These are phyloP conservation scores for Bombus breviceps DNA, from an alignment of 1,140 invertebrate species.

Conservation along the genomic window DNA sequence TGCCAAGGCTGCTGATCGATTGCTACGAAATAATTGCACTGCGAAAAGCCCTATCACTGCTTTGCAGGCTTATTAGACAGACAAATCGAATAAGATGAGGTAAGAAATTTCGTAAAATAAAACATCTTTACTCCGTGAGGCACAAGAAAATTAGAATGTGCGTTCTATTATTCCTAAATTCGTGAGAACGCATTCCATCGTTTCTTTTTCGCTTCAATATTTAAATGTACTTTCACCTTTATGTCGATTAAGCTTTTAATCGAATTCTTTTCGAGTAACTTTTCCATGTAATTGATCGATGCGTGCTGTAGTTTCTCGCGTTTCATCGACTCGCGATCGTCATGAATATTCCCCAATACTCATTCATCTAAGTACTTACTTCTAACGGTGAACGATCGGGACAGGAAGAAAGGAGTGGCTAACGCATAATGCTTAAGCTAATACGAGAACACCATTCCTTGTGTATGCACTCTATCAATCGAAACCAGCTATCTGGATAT, in stretches of 20 bases:
- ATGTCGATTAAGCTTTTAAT: too few species aligned
- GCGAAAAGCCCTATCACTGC: not conserved
- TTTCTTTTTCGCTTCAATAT: too few species aligned
- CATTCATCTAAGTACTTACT: not conserved
- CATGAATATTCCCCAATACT: too few species aligned
- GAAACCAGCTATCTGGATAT: not conserved
- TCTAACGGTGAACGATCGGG: slow-evolving; percentile 52
- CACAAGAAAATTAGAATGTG: not conserved
- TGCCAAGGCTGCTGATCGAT: slow-evolving; percentile 25
- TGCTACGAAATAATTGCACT: not conserved
- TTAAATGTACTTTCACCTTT: too few species aligned
- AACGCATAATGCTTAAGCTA: slow-evolving; percentile 29
- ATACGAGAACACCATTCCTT: slow-evolving; percentile 19
- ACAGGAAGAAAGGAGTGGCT: slow-evolving; percentile 59
- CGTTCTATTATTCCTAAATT: not conserved
- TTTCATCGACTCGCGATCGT: too few species aligned
- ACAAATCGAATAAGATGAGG: not conserved
- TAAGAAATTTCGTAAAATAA: not conserved
- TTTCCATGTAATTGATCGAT: too few species aligned
- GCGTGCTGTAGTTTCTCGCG: too few species aligned
- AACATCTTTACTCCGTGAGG: too few species aligned
- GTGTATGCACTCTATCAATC: not conserved
- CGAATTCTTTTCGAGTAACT: too few species aligned
- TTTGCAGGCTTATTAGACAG: not conserved
- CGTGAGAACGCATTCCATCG: not conserved